Conservation (phyloP, 1,140 invertebrate species). For the Tetragonula clypearis region DNA sequence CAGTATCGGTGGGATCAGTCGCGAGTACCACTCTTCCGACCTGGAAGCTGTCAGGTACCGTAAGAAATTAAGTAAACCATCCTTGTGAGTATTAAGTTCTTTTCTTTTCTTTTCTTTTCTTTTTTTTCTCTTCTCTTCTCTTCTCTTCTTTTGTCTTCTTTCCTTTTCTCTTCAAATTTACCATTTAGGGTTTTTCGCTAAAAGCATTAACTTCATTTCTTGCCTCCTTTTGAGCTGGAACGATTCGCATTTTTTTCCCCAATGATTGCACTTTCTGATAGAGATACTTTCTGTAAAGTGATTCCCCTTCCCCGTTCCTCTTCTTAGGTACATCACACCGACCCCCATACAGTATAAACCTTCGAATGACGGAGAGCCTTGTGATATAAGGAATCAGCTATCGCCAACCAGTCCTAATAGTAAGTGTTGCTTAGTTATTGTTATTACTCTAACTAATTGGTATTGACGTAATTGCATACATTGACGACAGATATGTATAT, state of each 20-base stretch:
- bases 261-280: neutral
- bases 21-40: conserved; percentile 81
- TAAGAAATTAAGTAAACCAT: conserved; percentile 74
- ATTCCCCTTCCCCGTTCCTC: neutral
- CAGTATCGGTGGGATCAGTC: conserved; percentile 69
- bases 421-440: conserved; percentile 58
- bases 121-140: neutral
- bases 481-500: neutral
- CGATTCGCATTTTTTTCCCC: neutral
- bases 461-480: neutral
- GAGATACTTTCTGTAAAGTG: neutral
- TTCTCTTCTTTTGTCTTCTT: conserved; percentile 25
- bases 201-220: neutral
- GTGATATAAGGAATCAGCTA: conserved; percentile 74
- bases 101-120: conserved; percentile 18
- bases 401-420: conserved; percentile 81
- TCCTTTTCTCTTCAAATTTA: neutral
- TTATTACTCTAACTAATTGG: neutral
- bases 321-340: conserved; percentile 72
- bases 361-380: conserved; percentile 69
- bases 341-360: conserved; percentile 74
- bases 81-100: conserved; percentile 75
- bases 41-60: conserved; percentile 77
- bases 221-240: neutral
- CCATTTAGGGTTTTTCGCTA: too few species aligned